A percentile compares a stretch with the other conserved stretches of the same genome.
Conservation (phyloP, 2,888 invertebrate genomes). For the Morinoia aosen region DNA sequence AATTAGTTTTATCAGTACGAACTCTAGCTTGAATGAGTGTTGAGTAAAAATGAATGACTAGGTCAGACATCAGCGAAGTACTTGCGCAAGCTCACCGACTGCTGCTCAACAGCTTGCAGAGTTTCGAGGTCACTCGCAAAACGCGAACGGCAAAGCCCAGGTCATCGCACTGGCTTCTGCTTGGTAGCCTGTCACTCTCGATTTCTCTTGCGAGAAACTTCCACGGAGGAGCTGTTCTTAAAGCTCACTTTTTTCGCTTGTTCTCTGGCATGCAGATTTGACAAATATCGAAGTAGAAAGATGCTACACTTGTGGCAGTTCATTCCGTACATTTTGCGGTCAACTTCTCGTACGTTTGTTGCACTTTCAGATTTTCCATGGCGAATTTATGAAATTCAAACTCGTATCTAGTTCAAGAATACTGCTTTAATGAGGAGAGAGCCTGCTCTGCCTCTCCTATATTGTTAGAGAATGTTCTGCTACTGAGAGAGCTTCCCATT, state of each 20-base stretch:
- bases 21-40: conserved; percentile 58
- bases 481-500: neutral
- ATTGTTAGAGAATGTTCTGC: neutral
- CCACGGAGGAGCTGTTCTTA: neutral
- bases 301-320: neutral
- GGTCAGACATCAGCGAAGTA: neutral
- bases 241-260: neutral
- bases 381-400: neutral
- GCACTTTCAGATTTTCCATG: neutral
- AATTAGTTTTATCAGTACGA: neutral
- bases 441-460: neutral
- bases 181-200: neutral
- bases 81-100: conserved; percentile 28
- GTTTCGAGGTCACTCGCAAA: conserved; percentile 33
- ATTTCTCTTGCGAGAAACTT: neutral
- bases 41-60: conserved; percentile 35
- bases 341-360: neutral
- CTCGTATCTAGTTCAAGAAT: neutral
- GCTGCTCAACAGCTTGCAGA: neutral
- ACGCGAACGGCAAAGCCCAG: neutral
- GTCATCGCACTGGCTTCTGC: conserved; percentile 25
- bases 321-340: neutral
- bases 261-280: neutral
- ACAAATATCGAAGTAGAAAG: neutral
- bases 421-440: neutral